Percentiles rank a stretch among this genome's conserved stretches.
phyloP scores from a whole-genome alignment of 2,888 invertebrate species.

The Nudaria mundana region DNA sequence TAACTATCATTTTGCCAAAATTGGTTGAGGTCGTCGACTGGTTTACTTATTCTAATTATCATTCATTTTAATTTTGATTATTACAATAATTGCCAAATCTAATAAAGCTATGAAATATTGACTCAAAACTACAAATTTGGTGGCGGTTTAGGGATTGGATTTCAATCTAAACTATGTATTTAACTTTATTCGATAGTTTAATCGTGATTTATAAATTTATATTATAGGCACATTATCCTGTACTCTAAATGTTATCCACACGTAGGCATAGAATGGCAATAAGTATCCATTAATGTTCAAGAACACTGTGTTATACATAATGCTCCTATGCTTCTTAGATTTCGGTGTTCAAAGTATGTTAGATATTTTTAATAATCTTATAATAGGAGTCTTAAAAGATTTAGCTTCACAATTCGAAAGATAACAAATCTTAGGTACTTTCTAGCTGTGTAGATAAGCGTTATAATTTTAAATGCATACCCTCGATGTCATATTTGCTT shows the following conservation, averaged over 20 bases:
- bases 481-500: conserved; percentile 74
- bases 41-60: no score
- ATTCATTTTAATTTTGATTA: conserved; percentile 19
- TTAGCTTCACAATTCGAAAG: conserved; percentile 30
- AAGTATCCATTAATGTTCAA: conserved; percentile 29
- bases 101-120: conserved; percentile 25
- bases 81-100: no score
- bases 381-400: conserved; percentile 34
- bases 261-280: conserved; percentile 35
- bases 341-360: conserved; percentile 49
- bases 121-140: conserved; percentile 42
- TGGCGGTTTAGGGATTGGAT: conserved; percentile 58
- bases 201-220: conserved; percentile 40
- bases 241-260: conserved; percentile 33
- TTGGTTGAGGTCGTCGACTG: no score
- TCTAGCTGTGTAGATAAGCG: conserved; percentile 57
- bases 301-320: conserved; percentile 18
- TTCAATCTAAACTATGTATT: conserved; percentile 34
- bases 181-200: conserved; percentile 50
- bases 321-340: conserved; percentile 29
- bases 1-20: conserved; percentile 23
- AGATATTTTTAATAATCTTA: conserved; percentile 46
- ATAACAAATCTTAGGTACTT: conserved; percentile 33
- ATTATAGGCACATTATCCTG: conserved; percentile 36
- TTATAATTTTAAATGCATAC: conserved; percentile 62